Evolutionary conservation across 2,797 vertebrate species (phyloP), one percentile per base, ranked within the genome.

Genomic region (Capromys pilorides): DNA sequence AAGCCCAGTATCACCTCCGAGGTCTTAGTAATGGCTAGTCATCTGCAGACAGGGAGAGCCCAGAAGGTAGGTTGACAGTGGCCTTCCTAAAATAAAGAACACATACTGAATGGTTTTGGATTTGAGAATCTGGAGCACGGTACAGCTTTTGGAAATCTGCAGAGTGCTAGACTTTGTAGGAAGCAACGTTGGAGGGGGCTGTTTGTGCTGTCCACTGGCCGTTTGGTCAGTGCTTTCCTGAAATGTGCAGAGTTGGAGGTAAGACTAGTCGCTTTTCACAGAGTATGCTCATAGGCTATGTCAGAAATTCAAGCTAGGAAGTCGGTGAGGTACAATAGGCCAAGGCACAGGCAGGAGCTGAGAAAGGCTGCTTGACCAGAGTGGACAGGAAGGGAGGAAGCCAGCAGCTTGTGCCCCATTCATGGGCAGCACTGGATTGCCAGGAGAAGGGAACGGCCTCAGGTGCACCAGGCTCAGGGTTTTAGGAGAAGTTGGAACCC

Each of bases 381-480:
- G 18, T 33, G 24, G 9, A 41, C 0, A 31, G 71, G 31, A 61
- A 26, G n/a, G 51, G 33, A 54, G 59, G 18, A 24, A 57, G 26
- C 51, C n/a, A 6, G 16, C 6, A 24, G 14, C 0, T 0, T 1
- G n/a, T 7, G 33, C 33, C 54, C 45, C 1, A 21, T 59, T 24
- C 1, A 4, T 12, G 57, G 0, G 2, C 64, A 24, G n/a, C 0
- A 0, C 16, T 61, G 51, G 28, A 8, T 5, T 1, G 0, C 24
- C 16, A n/a, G 45, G 19, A 79, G 64, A 51, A 90, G 66, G 78
- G n/a, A 26, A 11, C 26, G 26, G 82, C 16, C 13, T 12, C 5
- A 12, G 2, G 16, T 31, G 0, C 3, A 54, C 39, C 26, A 7
- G 21, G 66, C 45, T 86, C 19, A 5, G 49, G 39, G 79, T 82